A percentile compares a stretch with the other conserved stretches of the same genome.
Evolutionary conservation across 1,140 invertebrate species (phyloP).

Genomic region (Mycetomoellerius zeteki): DNA sequence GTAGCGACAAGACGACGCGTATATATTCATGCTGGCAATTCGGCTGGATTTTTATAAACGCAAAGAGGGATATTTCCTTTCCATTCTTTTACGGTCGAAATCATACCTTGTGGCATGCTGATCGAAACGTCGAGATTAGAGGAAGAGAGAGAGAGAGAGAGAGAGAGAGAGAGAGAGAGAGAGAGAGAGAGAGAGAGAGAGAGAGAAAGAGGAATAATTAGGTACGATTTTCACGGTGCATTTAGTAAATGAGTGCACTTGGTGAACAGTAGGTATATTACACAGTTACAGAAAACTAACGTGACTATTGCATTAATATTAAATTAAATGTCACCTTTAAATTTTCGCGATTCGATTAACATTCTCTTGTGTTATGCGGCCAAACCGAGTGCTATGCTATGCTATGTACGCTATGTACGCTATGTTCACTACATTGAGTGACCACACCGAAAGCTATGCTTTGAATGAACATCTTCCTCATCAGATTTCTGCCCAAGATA

Average conservation of each 20-base stretch:
- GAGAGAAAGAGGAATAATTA: background rate
- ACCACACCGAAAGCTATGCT: no score
- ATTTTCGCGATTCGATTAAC: background rate
- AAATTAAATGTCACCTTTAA: background rate
- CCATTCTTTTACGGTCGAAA: constrained; percentile 12
- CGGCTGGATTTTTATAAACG: constrained; percentile 50
- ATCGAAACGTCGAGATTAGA: background rate
- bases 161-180: background rate
- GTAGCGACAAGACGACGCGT: constrained; percentile 61
- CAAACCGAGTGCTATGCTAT: no score
- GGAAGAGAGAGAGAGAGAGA: background rate
- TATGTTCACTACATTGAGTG: no score
- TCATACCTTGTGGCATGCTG: constrained; percentile 12
- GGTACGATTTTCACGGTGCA: background rate
- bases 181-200: background rate
- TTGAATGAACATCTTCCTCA: no score
- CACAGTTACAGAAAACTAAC: background rate
- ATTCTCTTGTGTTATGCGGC: background rate
- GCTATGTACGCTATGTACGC: no score
- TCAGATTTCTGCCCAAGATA: no score
- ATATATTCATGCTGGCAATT: constrained; percentile 55
- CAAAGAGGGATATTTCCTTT: constrained; percentile 30
- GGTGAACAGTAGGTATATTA: background rate
- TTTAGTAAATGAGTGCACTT: background rate
- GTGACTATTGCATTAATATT: background rate